A percentile compares a stretch with the other conserved stretches of the same genome.
Evolutionary conservation across 2,888 invertebrate species (phyloP).

Genomic region (Ethmia dodecea): DNA sequence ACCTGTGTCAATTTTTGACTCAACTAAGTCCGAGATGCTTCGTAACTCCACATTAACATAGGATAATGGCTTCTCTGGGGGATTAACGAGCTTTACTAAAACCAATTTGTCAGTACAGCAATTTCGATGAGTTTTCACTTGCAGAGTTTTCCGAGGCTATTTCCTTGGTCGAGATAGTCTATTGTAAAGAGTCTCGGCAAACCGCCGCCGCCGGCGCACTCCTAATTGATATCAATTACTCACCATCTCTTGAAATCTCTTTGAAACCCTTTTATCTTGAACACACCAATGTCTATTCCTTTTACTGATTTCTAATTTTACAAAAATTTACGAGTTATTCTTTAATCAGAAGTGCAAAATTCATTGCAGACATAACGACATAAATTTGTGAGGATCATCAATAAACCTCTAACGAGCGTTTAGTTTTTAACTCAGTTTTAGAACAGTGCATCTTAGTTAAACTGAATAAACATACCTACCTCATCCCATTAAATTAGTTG

Average conservation of each 20-base stretch:
- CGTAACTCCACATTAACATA: constrained; percentile 23
- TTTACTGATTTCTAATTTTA: constrained; percentile 27
- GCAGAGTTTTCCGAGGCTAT: constrained; percentile 32
- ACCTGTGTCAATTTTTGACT: constrained; percentile 2
- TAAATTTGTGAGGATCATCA: too few species aligned
- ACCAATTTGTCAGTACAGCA: constrained; percentile 42
- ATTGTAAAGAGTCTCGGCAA: constrained; percentile 44
- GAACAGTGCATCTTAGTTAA: too few species aligned
- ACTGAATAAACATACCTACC: too few species aligned
- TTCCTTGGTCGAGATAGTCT: constrained; percentile 41
- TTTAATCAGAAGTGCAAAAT: too few species aligned
- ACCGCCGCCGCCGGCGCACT: constrained; percentile 37
- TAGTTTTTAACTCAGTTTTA: too few species aligned
- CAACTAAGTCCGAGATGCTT: constrained; percentile 5
- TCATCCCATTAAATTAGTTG: too few species aligned
- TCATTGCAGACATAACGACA: too few species aligned
- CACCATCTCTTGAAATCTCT: constrained; percentile 48
- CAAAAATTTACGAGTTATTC: too few species aligned
- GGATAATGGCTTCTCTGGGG: constrained; percentile 27
- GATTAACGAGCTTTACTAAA: constrained; percentile 29
- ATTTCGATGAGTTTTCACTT: constrained; percentile 38
- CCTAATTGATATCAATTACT: constrained; percentile 68
- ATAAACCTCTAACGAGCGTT: too few species aligned
- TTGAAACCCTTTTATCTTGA: constrained; percentile 33
- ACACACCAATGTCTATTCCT: constrained; percentile 36